phyloP scores from a whole-genome alignment of 2,113 vertebrate species.

The Laticauda laticaudata region DNA sequence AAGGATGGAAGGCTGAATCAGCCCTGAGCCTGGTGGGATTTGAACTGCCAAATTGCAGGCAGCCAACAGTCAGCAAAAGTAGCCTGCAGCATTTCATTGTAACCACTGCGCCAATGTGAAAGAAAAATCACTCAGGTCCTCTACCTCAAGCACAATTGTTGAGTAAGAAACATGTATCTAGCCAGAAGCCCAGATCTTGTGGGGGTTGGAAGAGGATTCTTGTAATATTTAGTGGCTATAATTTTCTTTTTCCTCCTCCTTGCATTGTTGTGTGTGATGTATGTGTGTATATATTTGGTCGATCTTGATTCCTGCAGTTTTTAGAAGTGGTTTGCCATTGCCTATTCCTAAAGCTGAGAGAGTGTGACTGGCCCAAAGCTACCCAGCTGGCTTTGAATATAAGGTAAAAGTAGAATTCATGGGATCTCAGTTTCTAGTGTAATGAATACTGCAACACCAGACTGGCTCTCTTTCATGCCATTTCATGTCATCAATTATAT shows the following conservation, averaged over 20 bases:
- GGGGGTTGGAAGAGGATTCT: neutral
- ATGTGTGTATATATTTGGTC: neutral
- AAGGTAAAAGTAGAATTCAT: neutral
- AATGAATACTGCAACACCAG: neutral
- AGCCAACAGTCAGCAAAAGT: no score
- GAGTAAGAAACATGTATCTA: neutral
- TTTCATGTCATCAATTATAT: neutral
- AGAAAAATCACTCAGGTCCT: neutral
- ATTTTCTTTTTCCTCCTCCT: neutral
- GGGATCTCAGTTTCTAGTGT: neutral
- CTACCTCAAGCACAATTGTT: neutral
- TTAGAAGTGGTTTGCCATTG: neutral
- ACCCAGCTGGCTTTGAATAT: neutral
- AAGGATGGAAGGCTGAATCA: no score
- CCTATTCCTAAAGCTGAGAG: neutral
- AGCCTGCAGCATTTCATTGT: no score
- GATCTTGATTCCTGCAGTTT: neutral
- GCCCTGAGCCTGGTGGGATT: no score
- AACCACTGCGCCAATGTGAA: neutral
- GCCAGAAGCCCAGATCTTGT: neutral
- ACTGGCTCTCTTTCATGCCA: neutral
- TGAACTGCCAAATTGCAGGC: no score
- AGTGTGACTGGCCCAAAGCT: neutral
- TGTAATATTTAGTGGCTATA: neutral
- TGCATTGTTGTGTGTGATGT: neutral